Conservation (phyloP, 2,888 invertebrate species). For the Tipula vernalis region DNA sequence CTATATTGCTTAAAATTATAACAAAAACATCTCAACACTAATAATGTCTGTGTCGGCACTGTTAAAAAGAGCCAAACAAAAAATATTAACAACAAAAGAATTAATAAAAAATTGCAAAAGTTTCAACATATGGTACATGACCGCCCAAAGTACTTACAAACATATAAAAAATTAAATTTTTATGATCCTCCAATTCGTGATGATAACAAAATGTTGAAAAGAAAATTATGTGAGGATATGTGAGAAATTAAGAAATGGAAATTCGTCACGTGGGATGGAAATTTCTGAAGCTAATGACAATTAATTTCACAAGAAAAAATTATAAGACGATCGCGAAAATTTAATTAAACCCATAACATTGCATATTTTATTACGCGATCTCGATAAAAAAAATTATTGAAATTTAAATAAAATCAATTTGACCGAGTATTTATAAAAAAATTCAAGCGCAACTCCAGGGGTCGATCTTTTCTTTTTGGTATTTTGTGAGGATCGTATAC, state of each 20-base stretch:
- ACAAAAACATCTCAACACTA: neutral
- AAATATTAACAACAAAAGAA: neutral
- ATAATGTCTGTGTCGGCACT: neutral
- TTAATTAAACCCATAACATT: neutral
- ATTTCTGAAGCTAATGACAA: neutral
- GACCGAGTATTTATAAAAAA: neutral
- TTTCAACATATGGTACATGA: neutral
- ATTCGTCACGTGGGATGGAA: neutral
- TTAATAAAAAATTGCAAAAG: neutral
- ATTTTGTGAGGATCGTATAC: neutral
- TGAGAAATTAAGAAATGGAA: neutral
- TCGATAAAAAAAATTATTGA: neutral
- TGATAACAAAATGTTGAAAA: neutral
- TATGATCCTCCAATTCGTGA: neutral
- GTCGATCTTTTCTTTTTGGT: neutral
- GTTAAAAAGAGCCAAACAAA: neutral
- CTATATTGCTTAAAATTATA: too few relatives aligned
- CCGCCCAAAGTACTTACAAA: neutral
- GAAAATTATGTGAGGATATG: neutral
- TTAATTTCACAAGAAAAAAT: neutral
- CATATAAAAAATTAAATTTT: neutral
- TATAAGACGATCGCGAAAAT: neutral
- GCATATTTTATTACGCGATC: neutral
- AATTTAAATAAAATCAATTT: neutral
- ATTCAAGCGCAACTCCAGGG: neutral